A percentile compares a stretch with the other conserved stretches of the same genome.
Evolutionary conservation across 2,797 vertebrate genomes (phyloP).

Genomic region (Sebastes vulpes): DNA sequence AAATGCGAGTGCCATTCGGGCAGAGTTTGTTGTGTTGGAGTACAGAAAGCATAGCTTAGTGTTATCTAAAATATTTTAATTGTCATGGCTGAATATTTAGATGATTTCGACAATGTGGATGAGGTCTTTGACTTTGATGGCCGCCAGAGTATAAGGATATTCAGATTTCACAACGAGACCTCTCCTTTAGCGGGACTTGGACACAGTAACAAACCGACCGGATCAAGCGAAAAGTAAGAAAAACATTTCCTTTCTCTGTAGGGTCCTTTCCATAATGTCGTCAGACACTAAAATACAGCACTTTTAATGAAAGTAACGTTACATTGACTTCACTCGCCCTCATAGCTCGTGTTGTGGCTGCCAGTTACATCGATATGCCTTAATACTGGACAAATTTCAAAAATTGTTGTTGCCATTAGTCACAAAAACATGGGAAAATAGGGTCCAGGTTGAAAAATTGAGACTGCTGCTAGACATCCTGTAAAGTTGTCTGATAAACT

Average conservation of each 20-base stretch:
- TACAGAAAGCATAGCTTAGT: not conserved
- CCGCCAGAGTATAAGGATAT: not conserved
- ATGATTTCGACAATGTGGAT: not conserved
- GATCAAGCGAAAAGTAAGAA: not conserved
- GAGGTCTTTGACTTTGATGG: no score
- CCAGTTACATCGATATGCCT: not conserved
- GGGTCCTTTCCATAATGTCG: not conserved
- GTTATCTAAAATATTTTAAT: not conserved
- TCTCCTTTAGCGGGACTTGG: not conserved
- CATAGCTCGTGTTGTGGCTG: not conserved
- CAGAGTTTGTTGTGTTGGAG: not conserved
- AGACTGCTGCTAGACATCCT: not conserved
- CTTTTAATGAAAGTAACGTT: not conserved
- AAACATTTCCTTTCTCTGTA: not conserved
- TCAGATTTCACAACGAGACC: not conserved
- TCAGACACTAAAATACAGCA: not conserved
- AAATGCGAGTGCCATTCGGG: not conserved
- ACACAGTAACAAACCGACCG: not conserved
- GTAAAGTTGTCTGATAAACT: not conserved
- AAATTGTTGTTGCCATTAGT: not conserved
- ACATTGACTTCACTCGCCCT: not conserved
- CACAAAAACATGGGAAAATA: not conserved
- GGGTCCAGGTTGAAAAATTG: not conserved
- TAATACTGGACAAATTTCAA: not conserved
- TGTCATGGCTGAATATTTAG: not conserved